Evolutionary conservation across 2,113 vertebrate genomes (phyloP).

Genomic region (Baryphthengus martii): DNA sequence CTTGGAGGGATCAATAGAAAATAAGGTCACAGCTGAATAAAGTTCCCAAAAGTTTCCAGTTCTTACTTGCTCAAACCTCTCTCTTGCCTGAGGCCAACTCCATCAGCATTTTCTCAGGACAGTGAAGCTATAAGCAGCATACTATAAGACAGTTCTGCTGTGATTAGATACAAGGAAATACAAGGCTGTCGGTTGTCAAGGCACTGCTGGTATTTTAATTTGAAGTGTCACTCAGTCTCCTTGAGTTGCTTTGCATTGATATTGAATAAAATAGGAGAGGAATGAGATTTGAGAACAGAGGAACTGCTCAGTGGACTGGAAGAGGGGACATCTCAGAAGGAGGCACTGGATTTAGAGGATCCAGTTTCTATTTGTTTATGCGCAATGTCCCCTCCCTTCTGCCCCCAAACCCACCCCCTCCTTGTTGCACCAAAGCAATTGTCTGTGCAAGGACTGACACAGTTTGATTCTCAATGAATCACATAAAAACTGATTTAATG

Average conservation of each 20-base stretch:
- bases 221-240: conserved; percentile 37
- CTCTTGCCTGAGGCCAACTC: conserved; percentile 34
- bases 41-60: conserved; percentile 29
- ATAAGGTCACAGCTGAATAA: conserved; percentile 34
- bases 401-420: background rate
- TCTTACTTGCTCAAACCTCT: background rate
- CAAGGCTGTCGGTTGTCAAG: background rate
- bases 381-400: no score
- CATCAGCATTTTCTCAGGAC: conserved; percentile 32
- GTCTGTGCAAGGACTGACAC: background rate
- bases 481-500: conserved; percentile 10
- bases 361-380: background rate
- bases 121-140: background rate
- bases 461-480: background rate
- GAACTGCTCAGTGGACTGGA: background rate
- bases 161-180: conserved; percentile 34
- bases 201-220: conserved; percentile 35
- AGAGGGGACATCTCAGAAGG: background rate
- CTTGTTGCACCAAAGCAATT: background rate
- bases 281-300: background rate
- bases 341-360: background rate
- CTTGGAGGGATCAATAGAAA: background rate
- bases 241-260: conserved; percentile 9
- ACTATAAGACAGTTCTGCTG: background rate
- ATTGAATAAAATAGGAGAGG: conserved; percentile 23